Evolutionary conservation across 2,797 vertebrate species (phyloP).

Genomic region (Heteromormyrus szaboi): DNA sequence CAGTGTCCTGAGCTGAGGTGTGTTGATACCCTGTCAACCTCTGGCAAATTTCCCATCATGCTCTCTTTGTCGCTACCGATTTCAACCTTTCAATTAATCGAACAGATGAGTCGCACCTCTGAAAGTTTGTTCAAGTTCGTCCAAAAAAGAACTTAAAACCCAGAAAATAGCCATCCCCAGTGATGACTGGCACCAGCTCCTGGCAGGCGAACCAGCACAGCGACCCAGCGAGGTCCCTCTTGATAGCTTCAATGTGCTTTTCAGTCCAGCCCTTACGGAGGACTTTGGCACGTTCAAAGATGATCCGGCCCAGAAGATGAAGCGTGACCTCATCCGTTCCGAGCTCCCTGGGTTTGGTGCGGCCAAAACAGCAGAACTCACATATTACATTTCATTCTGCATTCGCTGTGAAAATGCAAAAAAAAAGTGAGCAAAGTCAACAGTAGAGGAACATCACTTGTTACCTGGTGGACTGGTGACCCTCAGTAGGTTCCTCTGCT

Average conservation of each 20-base stretch:
- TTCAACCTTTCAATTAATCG: background rate
- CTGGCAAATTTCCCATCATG: background rate
- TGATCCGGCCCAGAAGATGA: background rate
- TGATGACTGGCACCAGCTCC: background rate
- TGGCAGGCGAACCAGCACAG: background rate
- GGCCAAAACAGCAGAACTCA: background rate
- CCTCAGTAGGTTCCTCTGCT: background rate
- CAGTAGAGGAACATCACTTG: background rate
- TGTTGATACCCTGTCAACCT: background rate
- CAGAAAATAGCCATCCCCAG: background rate
- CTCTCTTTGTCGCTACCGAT: background rate
- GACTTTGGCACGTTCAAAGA: background rate
- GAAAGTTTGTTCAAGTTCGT: background rate
- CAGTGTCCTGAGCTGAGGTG: background rate
- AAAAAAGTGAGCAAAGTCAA: background rate
- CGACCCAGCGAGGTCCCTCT: background rate
- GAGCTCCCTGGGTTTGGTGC: background rate
- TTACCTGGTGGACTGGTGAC: background rate
- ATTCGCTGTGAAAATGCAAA: background rate
- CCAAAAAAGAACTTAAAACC: background rate
- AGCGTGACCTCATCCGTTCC: background rate
- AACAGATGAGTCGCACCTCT: background rate
- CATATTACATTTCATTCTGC: background rate
- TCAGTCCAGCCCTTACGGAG: background rate
- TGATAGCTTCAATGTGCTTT: background rate